Base-by-base conservation (phyloP, 2,888 invertebrate species). In the Ichneumon xanthorius region DNA sequence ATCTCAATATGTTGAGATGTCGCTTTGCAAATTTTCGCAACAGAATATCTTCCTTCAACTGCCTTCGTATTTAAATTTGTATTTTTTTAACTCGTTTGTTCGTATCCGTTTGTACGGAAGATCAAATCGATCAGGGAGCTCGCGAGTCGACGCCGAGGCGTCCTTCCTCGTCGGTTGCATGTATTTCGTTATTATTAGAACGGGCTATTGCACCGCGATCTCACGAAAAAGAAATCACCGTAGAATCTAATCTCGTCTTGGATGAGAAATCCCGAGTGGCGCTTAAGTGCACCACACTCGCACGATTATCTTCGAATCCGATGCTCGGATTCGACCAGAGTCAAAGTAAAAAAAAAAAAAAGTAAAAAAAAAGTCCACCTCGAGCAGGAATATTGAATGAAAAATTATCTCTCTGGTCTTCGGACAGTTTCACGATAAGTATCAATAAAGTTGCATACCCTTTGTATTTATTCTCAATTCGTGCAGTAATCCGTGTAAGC, bases 111-210 rank as follows among this genome's bases (percentile, higher is more conserved):
- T 16, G 22, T 30, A 26, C 61, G 70, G 68, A 70, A 76, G 48
- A 53, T 65, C 48, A 11, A 55, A 61, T 68, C 40, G 50, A 79
- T 71, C 3, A 50, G 16, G 16, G 45, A 50, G 16, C 22, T n/a
- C 1, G 53, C 70, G 26, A 61, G 26, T 63, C 45, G 55, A 80
- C 26, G 55, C 45, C 33, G 48, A 19, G n/a, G n/a, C n/a, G 72
- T 77, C 65, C 61, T 53, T 67, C 84, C n/a, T 67, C 65, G 72
- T 72, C 65, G 68, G 45, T 84, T 68, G 48, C 30, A 26, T 19
- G 61, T 48, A 63, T 22, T 67, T 68, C 45, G 48, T 53, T 85
- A 85, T 85, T 81, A 81, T 81, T 81, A 85, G 84, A 81, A 45
- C 26, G 45, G 40, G 50, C 84, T 84, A 65, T 71, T 65, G 80